These are phyloP conservation scores for Charadrius vociferus DNA, from an alignment of 2,113 vertebrate species.

Conservation along the genomic window DNA sequence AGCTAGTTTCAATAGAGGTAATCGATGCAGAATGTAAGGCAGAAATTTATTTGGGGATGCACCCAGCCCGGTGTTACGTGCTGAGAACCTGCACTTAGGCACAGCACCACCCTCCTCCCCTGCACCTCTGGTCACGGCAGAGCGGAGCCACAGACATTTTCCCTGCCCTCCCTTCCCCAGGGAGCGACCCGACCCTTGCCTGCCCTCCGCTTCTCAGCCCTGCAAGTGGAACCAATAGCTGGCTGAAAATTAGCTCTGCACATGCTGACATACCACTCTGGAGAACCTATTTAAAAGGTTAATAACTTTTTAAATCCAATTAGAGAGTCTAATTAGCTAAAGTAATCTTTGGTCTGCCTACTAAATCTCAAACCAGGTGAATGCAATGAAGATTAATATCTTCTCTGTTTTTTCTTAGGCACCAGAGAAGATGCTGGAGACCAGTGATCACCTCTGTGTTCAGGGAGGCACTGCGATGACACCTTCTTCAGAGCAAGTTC, in stretches of 20 bases:
- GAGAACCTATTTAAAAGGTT: conserved; percentile 31
- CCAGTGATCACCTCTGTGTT: not conserved
- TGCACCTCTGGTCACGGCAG: not conserved
- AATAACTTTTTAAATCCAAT: conserved; percentile 47
- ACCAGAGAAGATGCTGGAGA: not conserved
- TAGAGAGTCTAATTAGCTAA: conserved; percentile 52
- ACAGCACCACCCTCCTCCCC: not conserved
- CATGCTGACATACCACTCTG: not conserved
- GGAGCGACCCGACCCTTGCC: not conserved
- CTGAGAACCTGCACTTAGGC: not conserved
- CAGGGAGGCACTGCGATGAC: rapidly evolving
- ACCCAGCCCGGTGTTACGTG: rapidly evolving
- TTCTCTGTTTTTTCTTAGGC: not conserved
- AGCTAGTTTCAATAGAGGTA: not conserved
- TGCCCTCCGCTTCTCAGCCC: not conserved
- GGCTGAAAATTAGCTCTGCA: not conserved
- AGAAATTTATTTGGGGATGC: not conserved
- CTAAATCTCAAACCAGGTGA: conserved; percentile 33
- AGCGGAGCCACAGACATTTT: not conserved
- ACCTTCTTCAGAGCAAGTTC: not conserved
- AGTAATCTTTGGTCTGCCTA: conserved; percentile 25
- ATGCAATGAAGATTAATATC: not conserved
- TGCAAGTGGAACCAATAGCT: not conserved
- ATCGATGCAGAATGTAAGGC: not conserved
- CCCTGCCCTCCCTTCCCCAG: not conserved